Evolutionary conservation across 2,113 vertebrate genomes (phyloP), one percentile per base, ranked within the genome.

Genomic region (Lasiurus borealis): DNA sequence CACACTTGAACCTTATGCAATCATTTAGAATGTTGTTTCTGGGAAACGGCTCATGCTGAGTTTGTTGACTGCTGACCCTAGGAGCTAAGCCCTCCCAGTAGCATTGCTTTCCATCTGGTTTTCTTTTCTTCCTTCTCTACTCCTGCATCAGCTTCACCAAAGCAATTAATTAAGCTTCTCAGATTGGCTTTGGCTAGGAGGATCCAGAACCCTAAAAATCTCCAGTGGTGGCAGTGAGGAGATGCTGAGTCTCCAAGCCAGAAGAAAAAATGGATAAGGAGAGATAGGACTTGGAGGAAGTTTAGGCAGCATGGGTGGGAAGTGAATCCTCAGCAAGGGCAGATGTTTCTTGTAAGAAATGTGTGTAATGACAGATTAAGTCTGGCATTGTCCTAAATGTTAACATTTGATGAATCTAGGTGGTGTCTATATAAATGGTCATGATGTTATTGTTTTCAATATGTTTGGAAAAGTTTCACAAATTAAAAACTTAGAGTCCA

Each of bases 1-100:
- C 46, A 78, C 13, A n/a, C 34, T 82, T 72, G 68, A 91, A 54
- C 52, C 16, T 90, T 82, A 29, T 27, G 8, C n/a, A 72, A 10
- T 19, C 54, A 59, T 64, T 92, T 88, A 72, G 21, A 80, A 54
- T 75, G 13, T 18, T 94, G 23, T 81, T 91, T 96, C 40, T 66
- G 87, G 59, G 40, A 50, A 88, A 46, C 14, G 52, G 9, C 27
- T 94, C 29, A 62, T 83, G 85, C 75, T 90, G 68, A 50, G 23
- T 92, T 90, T 52, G 44, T 27, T 75, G 11, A 64, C 11, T 21
- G 73, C 81, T 78, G 23, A 4, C 31, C 31, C 29, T 71, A 36
- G 59, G 34, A 88, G 31, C 48, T 90, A 81, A 91, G 29, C 66
- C 66, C 95, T 93, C 50, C 34, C 50, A 73, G 31, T 36, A 71